Base-by-base conservation (phyloP, 2,888 invertebrate genomes). In the Rhingia rostrata region DNA sequence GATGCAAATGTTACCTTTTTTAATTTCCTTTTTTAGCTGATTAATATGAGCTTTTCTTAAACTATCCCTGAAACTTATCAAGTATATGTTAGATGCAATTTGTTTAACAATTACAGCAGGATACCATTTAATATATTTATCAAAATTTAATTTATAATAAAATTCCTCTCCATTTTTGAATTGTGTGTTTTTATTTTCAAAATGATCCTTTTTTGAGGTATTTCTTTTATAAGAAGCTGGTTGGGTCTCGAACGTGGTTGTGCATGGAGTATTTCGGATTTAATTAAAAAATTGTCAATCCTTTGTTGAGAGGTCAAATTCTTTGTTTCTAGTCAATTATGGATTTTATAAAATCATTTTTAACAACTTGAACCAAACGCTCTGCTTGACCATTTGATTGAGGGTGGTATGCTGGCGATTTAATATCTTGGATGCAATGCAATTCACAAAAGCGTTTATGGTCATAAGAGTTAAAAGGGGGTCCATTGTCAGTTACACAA, bases 361-460 rank as follows among this genome's bases (percentile, higher is more conserved):
- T 63, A 35, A 47, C 54, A 39, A 37, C 63, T 14, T 63, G 53
- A 47, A 73, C 72, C 32, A 63, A 63, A 0, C 63, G 10, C 41
- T 53, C 51, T 5, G 70, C 45, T n/a, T n/a, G n/a, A n/a, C n/a
- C n/a, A n/a, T n/a, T n/a, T n/a, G n/a, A n/a, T n/a, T n/a, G n/a
- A n/a, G n/a, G n/a, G n/a, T 22, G 35, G 12, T 72, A 72, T 41
- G 53, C 41, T 5, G 73, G 54, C 5, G 61, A 54, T 54, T 73
- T 63, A 5, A 54, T 3, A 73, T 73, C 63, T 53, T 63, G 53
- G 30, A 63, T 63, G 63, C 61, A 63, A 45, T 63, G 63, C 54
- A 73, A 63, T 12, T 63, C 37, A 35, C 54, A 63, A n/a, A n/a
- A n/a, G 39, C 35, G 54, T 63, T 47, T 63, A 63, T 63, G 54